Conservation (phyloP, 2,888 invertebrate species). For the Acleris sparsana region DNA sequence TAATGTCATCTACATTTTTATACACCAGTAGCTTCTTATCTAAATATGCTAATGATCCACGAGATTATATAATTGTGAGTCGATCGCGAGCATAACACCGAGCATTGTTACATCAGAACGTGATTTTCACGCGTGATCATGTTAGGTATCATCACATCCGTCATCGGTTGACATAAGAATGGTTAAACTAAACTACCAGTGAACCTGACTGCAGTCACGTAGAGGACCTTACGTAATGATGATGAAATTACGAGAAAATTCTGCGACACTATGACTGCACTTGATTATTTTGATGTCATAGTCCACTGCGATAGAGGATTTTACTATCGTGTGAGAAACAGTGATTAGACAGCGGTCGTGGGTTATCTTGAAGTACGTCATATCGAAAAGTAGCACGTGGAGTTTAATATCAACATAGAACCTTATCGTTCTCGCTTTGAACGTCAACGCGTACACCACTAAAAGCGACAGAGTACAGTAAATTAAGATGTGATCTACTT, state of each 20-base stretch:
- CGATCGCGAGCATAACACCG: constrained; percentile 34
- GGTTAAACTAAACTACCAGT: constrained; percentile 16
- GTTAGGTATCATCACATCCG: constrained; percentile 29
- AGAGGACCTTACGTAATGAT: constrained; percentile 23
- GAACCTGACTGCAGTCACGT: constrained; percentile 29
- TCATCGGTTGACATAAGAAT: constrained; percentile 29
- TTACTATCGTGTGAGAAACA: neutral
- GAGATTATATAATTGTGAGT: constrained; percentile 39
- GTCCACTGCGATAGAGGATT: neutral
- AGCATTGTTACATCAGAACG: constrained; percentile 42
- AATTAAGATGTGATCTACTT: too few relatives aligned
- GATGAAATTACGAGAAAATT: constrained; percentile 24
- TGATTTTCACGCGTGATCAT: constrained; percentile 37
- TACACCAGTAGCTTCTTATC: constrained; percentile 19
- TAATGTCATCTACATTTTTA: too few relatives aligned
- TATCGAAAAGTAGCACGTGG: too few relatives aligned
- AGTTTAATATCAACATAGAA: too few relatives aligned
- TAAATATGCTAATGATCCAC: constrained; percentile 27
- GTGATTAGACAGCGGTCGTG: neutral
- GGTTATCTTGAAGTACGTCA: too few relatives aligned
- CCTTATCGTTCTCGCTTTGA: too few relatives aligned
- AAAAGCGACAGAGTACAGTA: too few relatives aligned
- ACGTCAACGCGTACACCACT: too few relatives aligned
- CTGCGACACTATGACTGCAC: neutral
- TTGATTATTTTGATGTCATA: constrained; percentile 7